Conservation (phyloP, 2,888 invertebrate genomes). For the Heliconius aoede region DNA sequence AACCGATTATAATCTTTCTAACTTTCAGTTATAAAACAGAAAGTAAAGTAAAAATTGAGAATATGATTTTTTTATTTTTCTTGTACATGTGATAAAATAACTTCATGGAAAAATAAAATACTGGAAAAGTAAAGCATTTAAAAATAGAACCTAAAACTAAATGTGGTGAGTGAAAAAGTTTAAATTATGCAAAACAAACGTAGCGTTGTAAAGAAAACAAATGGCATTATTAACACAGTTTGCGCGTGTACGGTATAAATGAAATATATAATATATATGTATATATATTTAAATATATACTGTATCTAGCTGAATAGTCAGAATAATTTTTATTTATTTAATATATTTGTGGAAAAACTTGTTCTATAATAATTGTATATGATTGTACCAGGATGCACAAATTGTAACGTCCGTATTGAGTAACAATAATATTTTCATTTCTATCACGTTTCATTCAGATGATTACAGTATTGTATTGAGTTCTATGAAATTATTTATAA, state of each 20-base stretch:
- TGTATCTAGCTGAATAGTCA: too few relatives aligned
- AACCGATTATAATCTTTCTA: too few relatives aligned
- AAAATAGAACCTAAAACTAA: slow-evolving; percentile 19
- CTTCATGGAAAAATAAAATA: not conserved
- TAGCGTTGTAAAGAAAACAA: slow-evolving; percentile 19
- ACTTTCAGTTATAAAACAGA: too few relatives aligned
- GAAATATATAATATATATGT: not conserved
- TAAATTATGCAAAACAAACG: slow-evolving; percentile 21
- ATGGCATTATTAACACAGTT: slow-evolving; percentile 17
- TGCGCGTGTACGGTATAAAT: not conserved
- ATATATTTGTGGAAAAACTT: not conserved
- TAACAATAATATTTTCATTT: not conserved
- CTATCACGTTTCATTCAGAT: not conserved
- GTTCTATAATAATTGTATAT: slow-evolving; percentile 7
- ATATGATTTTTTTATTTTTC: too few relatives aligned
- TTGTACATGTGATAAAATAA: not conserved
- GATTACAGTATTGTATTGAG: not conserved
- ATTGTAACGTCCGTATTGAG: slow-evolving; percentile 1
- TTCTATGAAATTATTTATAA: not conserved
- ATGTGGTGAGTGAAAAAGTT: not conserved
- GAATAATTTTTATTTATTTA: too few relatives aligned
- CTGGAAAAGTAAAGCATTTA: not conserved
- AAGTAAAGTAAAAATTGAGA: too few relatives aligned
- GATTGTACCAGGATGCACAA: slow-evolving; percentile 1
- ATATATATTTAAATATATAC: not conserved